Evolutionary conservation across 2,113 vertebrate genomes (phyloP), one percentile per base, ranked within the genome.

Genomic region (Atractosteus spatula): DNA sequence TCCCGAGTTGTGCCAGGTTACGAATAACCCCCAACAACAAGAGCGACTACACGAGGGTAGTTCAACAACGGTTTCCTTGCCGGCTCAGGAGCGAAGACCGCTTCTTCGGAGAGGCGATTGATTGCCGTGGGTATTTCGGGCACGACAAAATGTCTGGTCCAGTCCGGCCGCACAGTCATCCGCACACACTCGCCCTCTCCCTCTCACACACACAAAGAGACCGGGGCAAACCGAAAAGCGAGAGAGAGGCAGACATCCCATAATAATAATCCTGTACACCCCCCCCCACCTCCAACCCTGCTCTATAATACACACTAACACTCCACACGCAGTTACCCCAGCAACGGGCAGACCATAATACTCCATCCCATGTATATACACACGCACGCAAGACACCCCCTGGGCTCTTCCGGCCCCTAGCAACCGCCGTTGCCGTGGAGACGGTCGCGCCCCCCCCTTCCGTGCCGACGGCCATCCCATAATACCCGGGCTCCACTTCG

Each of bases 261-360:
- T 92, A 93, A 93, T 92, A 93, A 93, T 93, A 92, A 90, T 87
- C 87, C 83, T 77, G 62, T 65, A 63, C 72, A 55, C 68, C 71
- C 83, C 82, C 84, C 88, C 83, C 88, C 84, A 77, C 86, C 88
- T 87, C 90, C 87, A 87, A 87, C 89, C 88, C 89, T 89, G 89
- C 89, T 88, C 88, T 90, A 90, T 91, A 91, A 89, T 89, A 89
- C 88, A 81, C 87, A 77, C 88, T 51, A 89, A 84, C 88, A 92
- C 91, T 92, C 91, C 90, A 90, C 90, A 90, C 59, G 7, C 17
- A 88, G 91, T 91, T 91, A 91, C 91, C 89, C 88, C 89, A 17
- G 89, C 90, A 91, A 92, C 91, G 84, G 89, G 88, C 91, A 93
- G 91, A 90, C 91, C 91, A 93, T 92, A 92, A 93, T 93, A 90